phyloP scores from a whole-genome alignment of 1,140 invertebrate genomes.

The Oncopodura yosiiana region DNA sequence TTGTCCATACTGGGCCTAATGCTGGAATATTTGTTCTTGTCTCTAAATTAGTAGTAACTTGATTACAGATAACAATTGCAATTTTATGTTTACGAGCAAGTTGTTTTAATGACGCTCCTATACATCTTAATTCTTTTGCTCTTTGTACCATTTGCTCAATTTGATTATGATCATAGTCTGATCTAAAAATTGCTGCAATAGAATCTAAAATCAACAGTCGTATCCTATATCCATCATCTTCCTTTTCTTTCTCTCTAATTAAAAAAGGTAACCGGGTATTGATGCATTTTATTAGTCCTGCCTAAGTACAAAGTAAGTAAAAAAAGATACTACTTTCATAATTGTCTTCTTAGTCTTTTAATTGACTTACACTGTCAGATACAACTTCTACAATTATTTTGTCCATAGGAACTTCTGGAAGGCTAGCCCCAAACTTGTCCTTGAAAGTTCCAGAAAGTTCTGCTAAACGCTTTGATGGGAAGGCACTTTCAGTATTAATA shows the following conservation, averaged over 20 bases:
- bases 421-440: constrained; percentile 29
- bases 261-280: constrained; percentile 44
- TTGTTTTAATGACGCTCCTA: constrained; percentile 49
- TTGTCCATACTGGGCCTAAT: constrained; percentile 58
- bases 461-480: constrained; percentile 58
- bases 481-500: constrained; percentile 64
- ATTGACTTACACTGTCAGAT: constrained; percentile 45
- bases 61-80: constrained; percentile 60
- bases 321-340: not conserved
- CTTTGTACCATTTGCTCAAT: constrained; percentile 39
- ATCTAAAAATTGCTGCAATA: constrained; percentile 59
- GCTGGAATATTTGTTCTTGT: constrained; percentile 39
- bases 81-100: constrained; percentile 48
- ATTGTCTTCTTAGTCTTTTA: not conserved
- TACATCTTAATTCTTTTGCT: constrained; percentile 48
- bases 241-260: constrained; percentile 35
- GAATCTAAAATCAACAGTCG: constrained; percentile 64
- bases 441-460: constrained; percentile 40
- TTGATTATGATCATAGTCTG: constrained; percentile 46
- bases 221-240: constrained; percentile 44
- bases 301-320: constrained; percentile 41
- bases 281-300: constrained; percentile 50
- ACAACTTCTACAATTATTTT: constrained; percentile 52
- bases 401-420: constrained; percentile 41
- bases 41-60: constrained; percentile 38